Evolutionary conservation across 2,113 vertebrate genomes (phyloP).

Genomic region (Muscicapa adusta): DNA sequence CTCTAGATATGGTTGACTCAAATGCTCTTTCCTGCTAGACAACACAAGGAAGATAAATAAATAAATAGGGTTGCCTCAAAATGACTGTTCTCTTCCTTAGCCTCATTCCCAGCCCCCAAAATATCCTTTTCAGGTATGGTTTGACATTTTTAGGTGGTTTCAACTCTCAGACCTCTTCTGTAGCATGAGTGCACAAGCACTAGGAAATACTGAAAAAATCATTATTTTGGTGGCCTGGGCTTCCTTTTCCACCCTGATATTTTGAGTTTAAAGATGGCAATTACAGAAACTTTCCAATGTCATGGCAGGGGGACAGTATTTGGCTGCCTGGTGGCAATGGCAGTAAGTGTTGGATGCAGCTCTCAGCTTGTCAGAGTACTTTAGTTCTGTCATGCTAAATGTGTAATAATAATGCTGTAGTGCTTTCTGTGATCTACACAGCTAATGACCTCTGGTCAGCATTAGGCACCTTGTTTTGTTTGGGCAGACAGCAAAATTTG

Average conservation of each 20-base stretch:
- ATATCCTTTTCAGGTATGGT: neutral
- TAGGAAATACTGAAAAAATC: neutral
- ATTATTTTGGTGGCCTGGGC: neutral
- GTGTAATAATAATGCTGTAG: neutral
- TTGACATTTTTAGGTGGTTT: neutral
- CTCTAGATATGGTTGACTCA: neutral
- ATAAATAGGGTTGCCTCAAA: neutral
- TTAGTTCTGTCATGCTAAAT: neutral
- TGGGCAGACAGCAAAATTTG: neutral
- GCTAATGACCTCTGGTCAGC: neutral
- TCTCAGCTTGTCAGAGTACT: neutral
- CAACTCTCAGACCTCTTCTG: neutral
- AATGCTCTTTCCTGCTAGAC: neutral
- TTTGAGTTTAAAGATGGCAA: neutral
- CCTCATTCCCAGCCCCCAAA: neutral
- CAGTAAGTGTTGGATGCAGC: neutral
- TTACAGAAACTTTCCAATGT: neutral
- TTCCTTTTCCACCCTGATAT: neutral
- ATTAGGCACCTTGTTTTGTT: neutral
- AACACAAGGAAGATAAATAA: neutral
- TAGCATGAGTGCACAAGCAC: neutral
- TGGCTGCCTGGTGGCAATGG: neutral
- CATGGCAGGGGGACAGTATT: neutral
- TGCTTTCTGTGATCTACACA: neutral
- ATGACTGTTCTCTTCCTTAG: neutral